Evolutionary conservation across 1,140 invertebrate species (phyloP).

Genomic region (Olivierus martensii): DNA sequence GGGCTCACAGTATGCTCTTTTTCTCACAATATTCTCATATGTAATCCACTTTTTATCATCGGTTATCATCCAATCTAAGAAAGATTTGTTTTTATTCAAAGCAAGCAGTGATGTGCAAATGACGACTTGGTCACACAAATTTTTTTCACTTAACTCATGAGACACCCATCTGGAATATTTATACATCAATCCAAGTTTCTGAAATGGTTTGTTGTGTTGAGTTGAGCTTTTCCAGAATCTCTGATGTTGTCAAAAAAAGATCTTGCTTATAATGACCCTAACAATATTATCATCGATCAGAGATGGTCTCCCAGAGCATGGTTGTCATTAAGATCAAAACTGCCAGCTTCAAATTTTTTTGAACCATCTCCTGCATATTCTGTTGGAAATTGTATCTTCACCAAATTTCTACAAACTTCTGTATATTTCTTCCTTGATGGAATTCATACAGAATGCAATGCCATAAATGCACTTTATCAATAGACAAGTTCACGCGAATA

Average conservation of each 20-base stretch:
- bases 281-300: no score
- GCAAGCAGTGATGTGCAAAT: neutral
- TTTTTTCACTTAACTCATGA: slow-evolving; percentile 1
- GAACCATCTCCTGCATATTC: no score
- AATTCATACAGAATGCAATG: no score
- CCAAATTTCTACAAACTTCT: no score
- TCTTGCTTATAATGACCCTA: no score
- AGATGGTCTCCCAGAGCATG: no score
- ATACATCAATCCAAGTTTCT: neutral
- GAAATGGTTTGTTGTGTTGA: slow-evolving; percentile 1
- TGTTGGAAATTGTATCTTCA: no score
- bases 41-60: slow-evolving; percentile 23
- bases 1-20: slow-evolving; percentile 8
- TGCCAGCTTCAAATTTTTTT: no score
- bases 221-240: slow-evolving; percentile 1
- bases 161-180: neutral
- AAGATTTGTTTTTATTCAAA: slow-evolving; percentile 13
- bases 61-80: slow-evolving; percentile 19
- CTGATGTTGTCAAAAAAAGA: neutral
- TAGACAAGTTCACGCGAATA: no score
- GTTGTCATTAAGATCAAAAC: no score
- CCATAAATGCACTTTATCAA: no score
- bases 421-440: no score
- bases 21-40: slow-evolving; percentile 19
- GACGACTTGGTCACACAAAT: neutral